phyloP scores from a whole-genome alignment of 2,113 vertebrate species.

The Sminthopsis crassicaudata region DNA sequence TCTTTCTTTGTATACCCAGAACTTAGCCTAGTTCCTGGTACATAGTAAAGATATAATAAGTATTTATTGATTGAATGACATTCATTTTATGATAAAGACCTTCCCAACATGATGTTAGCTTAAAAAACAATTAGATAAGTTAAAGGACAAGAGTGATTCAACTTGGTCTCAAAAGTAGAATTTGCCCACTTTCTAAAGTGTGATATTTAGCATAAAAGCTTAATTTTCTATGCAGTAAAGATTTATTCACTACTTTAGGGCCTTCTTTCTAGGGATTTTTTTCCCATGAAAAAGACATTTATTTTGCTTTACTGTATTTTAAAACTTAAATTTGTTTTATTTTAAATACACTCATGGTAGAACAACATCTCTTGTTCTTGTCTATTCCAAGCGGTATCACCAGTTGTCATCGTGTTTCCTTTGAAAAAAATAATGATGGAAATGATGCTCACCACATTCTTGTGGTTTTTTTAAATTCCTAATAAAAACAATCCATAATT shows the following conservation, averaged over 20 bases:
- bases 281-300: not conserved
- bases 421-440: not conserved
- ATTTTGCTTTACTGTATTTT: not conserved
- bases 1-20: not conserved
- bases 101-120: not conserved
- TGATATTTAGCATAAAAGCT: not conserved
- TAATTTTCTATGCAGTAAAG: not conserved
- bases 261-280: not conserved
- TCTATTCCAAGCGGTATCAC: not conserved
- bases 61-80: not conserved
- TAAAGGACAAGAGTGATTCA: not conserved
- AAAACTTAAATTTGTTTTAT: not conserved
- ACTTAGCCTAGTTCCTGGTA: not conserved
- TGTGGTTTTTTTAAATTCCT: not conserved
- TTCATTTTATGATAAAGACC: not conserved
- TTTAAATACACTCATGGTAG: not conserved
- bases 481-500: not conserved
- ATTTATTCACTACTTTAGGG: not conserved
- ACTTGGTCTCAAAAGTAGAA: not conserved
- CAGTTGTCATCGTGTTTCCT: not conserved
- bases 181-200: not conserved
- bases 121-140: not conserved
- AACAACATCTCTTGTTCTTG: constrained; percentile 3
- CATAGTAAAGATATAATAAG: not conserved
- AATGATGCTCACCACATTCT: not conserved